These are phyloP conservation scores for Diachasma alloeum DNA, from an alignment of 1,140 invertebrate species.

Conservation along the genomic window DNA sequence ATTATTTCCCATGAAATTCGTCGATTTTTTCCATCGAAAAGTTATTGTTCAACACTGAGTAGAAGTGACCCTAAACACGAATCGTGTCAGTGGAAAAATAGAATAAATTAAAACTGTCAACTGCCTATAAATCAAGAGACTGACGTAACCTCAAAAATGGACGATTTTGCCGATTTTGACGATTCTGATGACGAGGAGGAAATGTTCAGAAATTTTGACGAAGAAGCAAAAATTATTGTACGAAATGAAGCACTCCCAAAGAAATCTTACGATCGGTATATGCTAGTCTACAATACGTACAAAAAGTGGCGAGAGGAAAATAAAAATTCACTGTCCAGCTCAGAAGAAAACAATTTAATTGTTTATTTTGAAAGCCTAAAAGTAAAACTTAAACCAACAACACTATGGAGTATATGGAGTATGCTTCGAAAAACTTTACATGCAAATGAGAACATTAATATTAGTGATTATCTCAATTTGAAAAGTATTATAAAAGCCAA, in stretches of 20 bases:
- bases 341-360: not conserved
- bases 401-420: not conserved
- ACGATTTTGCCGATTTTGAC: not conserved
- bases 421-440: not conserved
- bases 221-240: slow-evolving; percentile 7
- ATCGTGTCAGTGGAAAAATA: no score
- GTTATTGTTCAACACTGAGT: no score
- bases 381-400: not conserved
- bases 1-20: no score
- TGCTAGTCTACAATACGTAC: not conserved
- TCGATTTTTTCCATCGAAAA: no score
- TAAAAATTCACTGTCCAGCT: not conserved
- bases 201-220: not conserved
- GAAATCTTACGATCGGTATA: no score
- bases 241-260: slow-evolving; percentile 14
- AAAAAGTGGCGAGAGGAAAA: not conserved
- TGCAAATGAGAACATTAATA: not conserved
- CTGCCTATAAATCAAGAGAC: no score
- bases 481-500: not conserved
- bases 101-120: no score
- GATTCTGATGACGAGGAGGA: not conserved
- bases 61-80: no score
- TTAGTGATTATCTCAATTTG: not conserved
- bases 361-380: not conserved
- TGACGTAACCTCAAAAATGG: not conserved